A percentile compares a stretch with the other conserved stretches of the same genome.
These are phyloP conservation scores for Maniola hyperantus DNA, from an alignment of 2,888 invertebrate species.

Conservation along the genomic window DNA sequence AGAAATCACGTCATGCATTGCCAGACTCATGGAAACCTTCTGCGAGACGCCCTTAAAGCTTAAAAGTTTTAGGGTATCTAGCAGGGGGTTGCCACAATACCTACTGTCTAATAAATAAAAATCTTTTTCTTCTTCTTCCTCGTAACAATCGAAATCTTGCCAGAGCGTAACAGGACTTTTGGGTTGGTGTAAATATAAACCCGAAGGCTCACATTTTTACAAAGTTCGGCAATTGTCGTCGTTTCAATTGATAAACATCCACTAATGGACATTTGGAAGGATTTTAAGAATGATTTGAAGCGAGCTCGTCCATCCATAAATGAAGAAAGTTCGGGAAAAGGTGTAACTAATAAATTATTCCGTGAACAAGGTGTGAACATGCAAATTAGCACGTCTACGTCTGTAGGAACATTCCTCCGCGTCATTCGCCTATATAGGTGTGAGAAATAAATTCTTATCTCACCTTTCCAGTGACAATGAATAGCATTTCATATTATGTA, in stretches of 20 bases:
- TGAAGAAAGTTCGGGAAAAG: slow-evolving; percentile 3
- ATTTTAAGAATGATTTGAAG: background rate
- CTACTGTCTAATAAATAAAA: too few relatives aligned
- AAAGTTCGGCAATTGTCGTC: too few relatives aligned
- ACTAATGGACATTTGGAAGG: background rate
- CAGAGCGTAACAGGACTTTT: too few relatives aligned
- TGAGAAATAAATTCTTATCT: slow-evolving; percentile 20
- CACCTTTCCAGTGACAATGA: slow-evolving; percentile 10
- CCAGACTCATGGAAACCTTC: too few relatives aligned
- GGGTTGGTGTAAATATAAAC: too few relatives aligned
- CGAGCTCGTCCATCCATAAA: background rate
- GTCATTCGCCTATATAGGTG: background rate
- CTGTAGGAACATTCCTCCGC: slow-evolving; percentile 6
- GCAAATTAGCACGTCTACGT: slow-evolving; percentile 6
- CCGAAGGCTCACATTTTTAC: too few relatives aligned
- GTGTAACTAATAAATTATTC: slow-evolving; percentile 1
- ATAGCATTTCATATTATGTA: slow-evolving; percentile 1
- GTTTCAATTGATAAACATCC: background rate
- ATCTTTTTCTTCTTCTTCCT: too few relatives aligned
- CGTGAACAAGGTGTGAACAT: slow-evolving; percentile 6
- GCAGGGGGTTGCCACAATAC: too few relatives aligned
- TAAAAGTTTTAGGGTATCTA: too few relatives aligned
- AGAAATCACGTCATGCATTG: too few relatives aligned
- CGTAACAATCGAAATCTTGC: too few relatives aligned
- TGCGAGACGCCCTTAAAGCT: too few relatives aligned